A percentile compares a stretch with the other conserved stretches of the same genome.
Evolutionary conservation across 1,140 invertebrate genomes (phyloP).

Genomic region (Conopomorpha cramerella): DNA sequence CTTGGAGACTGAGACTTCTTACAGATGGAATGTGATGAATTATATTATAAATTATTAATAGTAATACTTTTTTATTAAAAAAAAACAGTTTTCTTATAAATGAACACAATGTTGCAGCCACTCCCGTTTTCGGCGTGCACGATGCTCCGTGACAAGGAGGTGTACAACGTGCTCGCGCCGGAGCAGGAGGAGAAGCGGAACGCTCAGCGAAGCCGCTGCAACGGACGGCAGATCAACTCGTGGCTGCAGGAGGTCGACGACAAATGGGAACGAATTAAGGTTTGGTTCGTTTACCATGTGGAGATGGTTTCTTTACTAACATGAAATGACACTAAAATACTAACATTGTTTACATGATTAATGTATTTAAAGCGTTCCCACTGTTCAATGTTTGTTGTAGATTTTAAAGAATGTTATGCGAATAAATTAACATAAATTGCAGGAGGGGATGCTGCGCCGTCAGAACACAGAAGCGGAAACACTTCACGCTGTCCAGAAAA

Average conservation of each 20-base stretch:
- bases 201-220: slow-evolving; percentile 84
- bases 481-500: slow-evolving; percentile 89
- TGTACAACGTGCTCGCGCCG: slow-evolving; percentile 91
- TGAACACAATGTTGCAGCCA: slow-evolving; percentile 34
- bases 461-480: slow-evolving; percentile 97
- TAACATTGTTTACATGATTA: too few species aligned
- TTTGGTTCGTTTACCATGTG: too few species aligned
- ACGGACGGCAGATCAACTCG: slow-evolving; percentile 91
- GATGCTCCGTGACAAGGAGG: slow-evolving; percentile 90
- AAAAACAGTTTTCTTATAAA: too few species aligned
- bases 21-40: too few species aligned
- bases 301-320: too few species aligned
- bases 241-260: slow-evolving; percentile 97
- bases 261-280: slow-evolving; percentile 98
- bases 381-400: too few species aligned
- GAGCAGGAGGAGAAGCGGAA: slow-evolving; percentile 95
- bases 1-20: too few species aligned
- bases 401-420: too few species aligned
- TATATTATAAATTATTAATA: too few species aligned
- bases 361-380: too few species aligned
- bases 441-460: slow-evolving; percentile 89
- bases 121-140: slow-evolving; percentile 93
- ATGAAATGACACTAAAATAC: too few species aligned
- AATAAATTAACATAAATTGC: slow-evolving; percentile 8
- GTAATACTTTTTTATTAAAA: too few species aligned